Conservation (phyloP, 2,888 invertebrate species). For the Drosophila barbarae region DNA sequence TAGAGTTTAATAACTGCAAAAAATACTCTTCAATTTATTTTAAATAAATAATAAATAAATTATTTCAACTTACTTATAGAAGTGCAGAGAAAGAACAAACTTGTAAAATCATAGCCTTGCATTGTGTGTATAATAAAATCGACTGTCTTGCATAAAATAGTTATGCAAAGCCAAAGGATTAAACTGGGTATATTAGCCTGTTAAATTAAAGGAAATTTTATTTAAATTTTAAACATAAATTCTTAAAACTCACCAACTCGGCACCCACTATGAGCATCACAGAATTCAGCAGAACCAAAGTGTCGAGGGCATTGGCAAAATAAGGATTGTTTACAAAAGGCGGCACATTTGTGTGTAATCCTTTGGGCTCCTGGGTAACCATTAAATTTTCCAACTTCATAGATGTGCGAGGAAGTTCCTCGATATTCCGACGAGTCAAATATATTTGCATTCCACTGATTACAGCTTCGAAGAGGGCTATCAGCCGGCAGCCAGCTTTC, state of each 20-base stretch:
- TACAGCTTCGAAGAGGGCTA: constrained; percentile 38
- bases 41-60: too few relatives aligned
- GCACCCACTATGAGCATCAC: constrained; percentile 14
- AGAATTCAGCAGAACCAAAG: constrained; percentile 9
- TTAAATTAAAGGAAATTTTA: accelerated
- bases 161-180: constrained; percentile 42
- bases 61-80: constrained; percentile 27
- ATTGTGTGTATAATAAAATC: neutral
- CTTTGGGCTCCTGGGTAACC: constrained; percentile 5
- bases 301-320: constrained; percentile 3
- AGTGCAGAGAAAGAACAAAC: neutral
- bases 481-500: constrained; percentile 47
- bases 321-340: neutral
- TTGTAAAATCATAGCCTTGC: neutral
- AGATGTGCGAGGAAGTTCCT: neutral
- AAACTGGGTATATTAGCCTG: constrained; percentile 42
- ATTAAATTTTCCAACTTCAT: neutral
- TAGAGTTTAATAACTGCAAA: constrained; percentile 47
- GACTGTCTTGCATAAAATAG: neutral
- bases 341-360: neutral
- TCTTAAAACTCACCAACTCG: constrained; percentile 31
- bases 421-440: neutral
- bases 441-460: constrained; percentile 23
- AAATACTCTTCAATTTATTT: neutral
- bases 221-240: neutral